Base-by-base conservation (phyloP, 2,797 vertebrate genomes). In the Vireo griseus region DNA sequence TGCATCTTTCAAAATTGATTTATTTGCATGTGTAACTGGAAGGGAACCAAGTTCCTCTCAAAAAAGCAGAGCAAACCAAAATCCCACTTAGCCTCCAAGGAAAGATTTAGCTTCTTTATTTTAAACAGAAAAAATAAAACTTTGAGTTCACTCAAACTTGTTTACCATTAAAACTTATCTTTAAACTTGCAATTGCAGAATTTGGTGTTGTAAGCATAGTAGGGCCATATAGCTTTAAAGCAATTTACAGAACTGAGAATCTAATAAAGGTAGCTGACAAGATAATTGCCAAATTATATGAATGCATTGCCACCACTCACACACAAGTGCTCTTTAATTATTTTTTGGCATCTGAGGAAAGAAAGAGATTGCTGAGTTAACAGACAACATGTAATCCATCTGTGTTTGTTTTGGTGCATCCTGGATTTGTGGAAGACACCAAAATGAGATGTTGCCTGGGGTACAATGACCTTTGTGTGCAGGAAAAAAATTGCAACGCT, bases 201-300 rank as follows among this genome's bases (percentile, higher is more conserved):
- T 75, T 39, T 66, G 45, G 26, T 69, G 68, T 16, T 52, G 58
- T 28, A 84, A 93, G 81, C 58, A 29, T 35, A 59, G 48, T 9
- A 61, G 65, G 86, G 63, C 83, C 66, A 51, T 44, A 40, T 7
- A 88, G 77, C 52, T 94, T 91, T 26, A 90, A 94, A 93, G 84
- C 87, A 96, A 92, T 95, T 92, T 94, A 74, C 77, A 71, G 52
- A 86, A 45, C 66, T 74, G 74, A 86, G 74, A 78, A 90, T 84
- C 93, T 94, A 96, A 95, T 90, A 94, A 95, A 97, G 79, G 63
- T 89, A 89, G 91, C 55, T 97, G 95, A 96, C 92, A 96, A 86
- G 94, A 93, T 96, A 96, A 96, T 95, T 94, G 96, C 85, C 94
- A 86, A 96, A 97, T 97, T 92, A 97, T 95, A 79, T 84, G 71